Evolutionary conservation across 2,888 invertebrate species (phyloP), one percentile per base, ranked within the genome.

Genomic region (Elysia crispata): DNA sequence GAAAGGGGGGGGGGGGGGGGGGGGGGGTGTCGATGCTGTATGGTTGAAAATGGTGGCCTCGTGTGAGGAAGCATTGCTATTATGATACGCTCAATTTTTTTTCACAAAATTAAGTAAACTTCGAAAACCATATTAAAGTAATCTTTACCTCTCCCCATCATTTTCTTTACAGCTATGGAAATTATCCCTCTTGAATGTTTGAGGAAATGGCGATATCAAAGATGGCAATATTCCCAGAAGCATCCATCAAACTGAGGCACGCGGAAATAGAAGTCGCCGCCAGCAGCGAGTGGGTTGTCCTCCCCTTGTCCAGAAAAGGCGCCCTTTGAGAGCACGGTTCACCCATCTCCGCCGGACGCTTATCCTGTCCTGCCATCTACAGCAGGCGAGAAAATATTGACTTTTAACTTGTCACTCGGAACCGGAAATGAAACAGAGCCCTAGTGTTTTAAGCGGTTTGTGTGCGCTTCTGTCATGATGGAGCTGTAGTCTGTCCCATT

Each of bases 391-490:
- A 79, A 79, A 79, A 79, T 79, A 79, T 79, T 79, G 79, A 79
- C 79, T 79, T 73, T 79, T 66, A 74, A 73, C 74, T 79, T 79
- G 79, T 79, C 79, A 66, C 79, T 54, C 73, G 74, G 79, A 79
- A 54, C 73, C 79, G 79, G 79, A 79, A 79, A 79, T 79, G 79
- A 79, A 73, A 79, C 79, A 79, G 79, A 79, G 66, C 31, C 79
- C 79, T 66, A 41, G 41, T 74, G 49, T 79, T 79, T 73, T 79
- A 73, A 79, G 73, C 50, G 54, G 54, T 66, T 50, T 74, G 74
- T 66, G 41, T 41, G 41, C 41, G 41, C 41, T 41, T 41, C 41
- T 41, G 41, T 41, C 41, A 41, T 41, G 5, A 11, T 6, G 41
- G 41, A 3, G 41, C 41, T 41, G 3, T 3, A 41, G 41, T 11